These are phyloP conservation scores for Pocillopora verrucosa DNA, from an alignment of 64 coral and sea anemone species.

Conservation along the genomic window DNA sequence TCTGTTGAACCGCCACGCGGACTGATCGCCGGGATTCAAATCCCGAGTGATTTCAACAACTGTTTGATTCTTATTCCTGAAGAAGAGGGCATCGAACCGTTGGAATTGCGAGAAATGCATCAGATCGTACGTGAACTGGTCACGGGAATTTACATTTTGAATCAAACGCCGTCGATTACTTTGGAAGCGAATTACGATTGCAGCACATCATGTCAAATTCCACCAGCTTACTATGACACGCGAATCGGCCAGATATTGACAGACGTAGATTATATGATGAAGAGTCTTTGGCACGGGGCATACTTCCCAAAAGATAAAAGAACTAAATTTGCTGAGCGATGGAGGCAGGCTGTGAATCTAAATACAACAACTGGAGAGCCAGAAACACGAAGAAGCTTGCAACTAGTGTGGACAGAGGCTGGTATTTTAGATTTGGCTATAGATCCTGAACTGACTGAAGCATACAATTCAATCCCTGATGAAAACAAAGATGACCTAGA, in stretches of 20 bases:
- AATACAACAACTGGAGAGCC: slow-evolving; percentile 84
- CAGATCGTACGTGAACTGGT: slow-evolving; percentile 98
- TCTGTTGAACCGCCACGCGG: slow-evolving; percentile 85
- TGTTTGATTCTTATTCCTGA: slow-evolving; percentile 87
- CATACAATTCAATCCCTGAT: slow-evolving; percentile 53
- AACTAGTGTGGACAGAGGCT: slow-evolving; percentile 96
- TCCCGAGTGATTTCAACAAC: slow-evolving; percentile 73
- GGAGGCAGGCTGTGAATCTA: slow-evolving; percentile 97
- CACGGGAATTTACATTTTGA: slow-evolving; percentile 81
- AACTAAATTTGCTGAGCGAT: slow-evolving; percentile 96
- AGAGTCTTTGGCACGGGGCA: slow-evolving; percentile 98
- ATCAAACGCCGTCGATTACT: slow-evolving; percentile 91
- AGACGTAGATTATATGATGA: slow-evolving; percentile 98
- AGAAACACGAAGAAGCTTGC: slow-evolving; percentile 86
- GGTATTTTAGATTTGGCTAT: slow-evolving; percentile 83
- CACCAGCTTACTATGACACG: slow-evolving; percentile 91
- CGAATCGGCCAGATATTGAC: slow-evolving; percentile 91
- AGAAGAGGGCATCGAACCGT: slow-evolving; percentile 66
- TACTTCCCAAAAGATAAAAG: slow-evolving; percentile 98
- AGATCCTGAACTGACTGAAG: slow-evolving; percentile 74
- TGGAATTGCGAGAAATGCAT: slow-evolving; percentile 95
- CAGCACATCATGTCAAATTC: slow-evolving; percentile 92
- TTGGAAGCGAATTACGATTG: slow-evolving; percentile 93
- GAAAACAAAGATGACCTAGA: slow-evolving; percentile 84
- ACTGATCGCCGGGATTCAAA: slow-evolving; percentile 86